Evolutionary conservation across 2,888 invertebrate genomes (phyloP).

Genomic region (Elysia crispata): DNA sequence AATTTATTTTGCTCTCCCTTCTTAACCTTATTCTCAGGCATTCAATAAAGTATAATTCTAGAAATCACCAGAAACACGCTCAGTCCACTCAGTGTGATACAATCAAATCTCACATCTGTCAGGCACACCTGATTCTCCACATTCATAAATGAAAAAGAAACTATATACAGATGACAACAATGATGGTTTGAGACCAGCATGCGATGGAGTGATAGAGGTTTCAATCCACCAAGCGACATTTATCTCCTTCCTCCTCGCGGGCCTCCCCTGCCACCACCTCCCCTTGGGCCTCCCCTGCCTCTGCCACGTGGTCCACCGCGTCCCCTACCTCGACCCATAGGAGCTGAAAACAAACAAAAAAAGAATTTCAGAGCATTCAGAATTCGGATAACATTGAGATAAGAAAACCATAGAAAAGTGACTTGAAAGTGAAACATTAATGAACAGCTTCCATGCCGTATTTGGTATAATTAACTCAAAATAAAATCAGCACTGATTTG

Average conservation of each 20-base stretch:
- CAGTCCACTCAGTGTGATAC: too few species aligned
- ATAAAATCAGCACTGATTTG: too few species aligned
- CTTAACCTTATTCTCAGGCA: too few species aligned
- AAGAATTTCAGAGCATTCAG: not conserved
- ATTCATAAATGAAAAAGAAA: not conserved
- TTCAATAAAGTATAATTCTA: too few species aligned
- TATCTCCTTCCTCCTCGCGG: constrained; percentile 42
- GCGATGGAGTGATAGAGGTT: not conserved
- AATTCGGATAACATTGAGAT: not conserved
- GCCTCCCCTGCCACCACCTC: constrained; percentile 63
- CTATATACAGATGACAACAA: constrained; percentile 38
- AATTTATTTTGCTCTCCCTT: too few species aligned
- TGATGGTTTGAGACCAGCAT: not conserved
- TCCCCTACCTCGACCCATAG: constrained; percentile 49
- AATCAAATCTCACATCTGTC: too few species aligned
- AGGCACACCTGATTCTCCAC: too few species aligned
- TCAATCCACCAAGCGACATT: not conserved
- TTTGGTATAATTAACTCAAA: too few species aligned
- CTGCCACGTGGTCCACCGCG: constrained; percentile 65
- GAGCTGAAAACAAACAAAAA: constrained; percentile 30
- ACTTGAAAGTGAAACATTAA: too few species aligned
- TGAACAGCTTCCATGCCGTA: too few species aligned
- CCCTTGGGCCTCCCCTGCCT: constrained; percentile 61
- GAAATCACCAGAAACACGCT: too few species aligned
- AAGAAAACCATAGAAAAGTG: not conserved